Base-by-base conservation (phyloP, 2,888 invertebrate species). In the Aplocera efformata region DNA sequence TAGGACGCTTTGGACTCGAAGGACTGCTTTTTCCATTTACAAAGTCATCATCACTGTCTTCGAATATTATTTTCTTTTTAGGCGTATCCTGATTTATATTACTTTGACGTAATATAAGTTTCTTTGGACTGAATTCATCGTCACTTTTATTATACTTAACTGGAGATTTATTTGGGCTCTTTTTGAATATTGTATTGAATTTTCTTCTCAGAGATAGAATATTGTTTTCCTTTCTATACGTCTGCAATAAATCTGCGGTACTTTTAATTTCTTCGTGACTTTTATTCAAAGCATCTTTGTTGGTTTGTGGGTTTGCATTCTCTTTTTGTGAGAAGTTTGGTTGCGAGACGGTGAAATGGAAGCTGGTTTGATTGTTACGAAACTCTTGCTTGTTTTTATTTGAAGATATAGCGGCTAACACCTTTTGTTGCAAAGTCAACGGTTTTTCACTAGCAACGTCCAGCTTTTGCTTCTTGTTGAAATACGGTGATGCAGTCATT, bases 11-110 rank as follows among this genome's bases (percentile, higher is more conserved):
- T 9, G 58, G 57, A 59, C 56, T 74, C 34, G 42, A 53, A 8
- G 25, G 40, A 7, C 32, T 36, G n/a, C 32, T 50, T 33, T 59
- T 69, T 1, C 67, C 57, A 28, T 64, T 43, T 24, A 79, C 63
- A 52, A 89, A 89, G 49, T 89, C 89, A 45, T 89, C 86, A 45
- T 88, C 86, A 35, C 80, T 79, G n/a, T 80, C 76, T 10, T 72
- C 61, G 46, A 75, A 75, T 9, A 23, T 17, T 10, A 32, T 32
- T 29, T 9, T 28, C 23, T 33, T 42, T 6, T 23, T 32, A 22
- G 24, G 21, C 4, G 23, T 5, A 17, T 17, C 13, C 5, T 17
- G 13, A 3, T 17, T 17, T 17, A 2, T 22, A 48, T 67, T 73
- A n/a, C 64, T 51, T 58, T 68, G 42, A 4, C 27, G 21, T 24